Conservation (phyloP, 37 sponge, comb jelly and placozoan genomes). For the Geodia barretti region DNA sequence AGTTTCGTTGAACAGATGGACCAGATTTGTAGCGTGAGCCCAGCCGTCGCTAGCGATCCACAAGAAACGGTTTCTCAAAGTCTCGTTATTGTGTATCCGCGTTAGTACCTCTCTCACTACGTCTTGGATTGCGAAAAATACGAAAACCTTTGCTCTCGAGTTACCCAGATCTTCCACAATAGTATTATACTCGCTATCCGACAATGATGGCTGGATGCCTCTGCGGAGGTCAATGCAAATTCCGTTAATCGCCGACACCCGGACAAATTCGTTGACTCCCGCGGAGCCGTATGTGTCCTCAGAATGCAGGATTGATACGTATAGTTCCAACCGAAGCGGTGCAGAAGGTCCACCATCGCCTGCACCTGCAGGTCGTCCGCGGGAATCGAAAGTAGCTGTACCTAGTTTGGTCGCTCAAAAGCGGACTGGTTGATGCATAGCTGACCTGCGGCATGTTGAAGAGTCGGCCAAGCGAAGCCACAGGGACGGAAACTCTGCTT, state of each 20-base stretch:
- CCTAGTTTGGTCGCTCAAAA: constrained; percentile 73
- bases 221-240: constrained; percentile 60
- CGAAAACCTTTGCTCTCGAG: constrained; percentile 55
- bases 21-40: constrained; percentile 36
- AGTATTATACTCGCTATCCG: background rate
- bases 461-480: constrained; percentile 71
- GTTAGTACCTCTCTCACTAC: constrained; percentile 19
- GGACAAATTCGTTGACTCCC: constrained; percentile 48
- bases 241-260: constrained; percentile 17
- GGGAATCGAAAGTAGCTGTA: constrained; percentile 88
- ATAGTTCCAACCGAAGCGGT: constrained; percentile 67
- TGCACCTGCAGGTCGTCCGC: constrained; percentile 79
- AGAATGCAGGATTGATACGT: constrained; percentile 54
- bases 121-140: constrained; percentile 51
- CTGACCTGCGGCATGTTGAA: constrained; percentile 83
- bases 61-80: constrained; percentile 27
- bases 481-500: constrained; percentile 65
- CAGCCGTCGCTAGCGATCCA: constrained; percentile 95
- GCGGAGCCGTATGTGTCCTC: constrained; percentile 61
- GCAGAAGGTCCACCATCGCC: constrained; percentile 83
- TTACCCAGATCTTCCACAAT: constrained; percentile 19
- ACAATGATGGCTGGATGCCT: constrained; percentile 30
- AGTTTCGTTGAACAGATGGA: constrained; percentile 18
- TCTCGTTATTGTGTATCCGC: background rate
- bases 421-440: constrained; percentile 79